Evolutionary conservation across 2,888 invertebrate species (phyloP).

Genomic region (Cheilosia soror): DNA sequence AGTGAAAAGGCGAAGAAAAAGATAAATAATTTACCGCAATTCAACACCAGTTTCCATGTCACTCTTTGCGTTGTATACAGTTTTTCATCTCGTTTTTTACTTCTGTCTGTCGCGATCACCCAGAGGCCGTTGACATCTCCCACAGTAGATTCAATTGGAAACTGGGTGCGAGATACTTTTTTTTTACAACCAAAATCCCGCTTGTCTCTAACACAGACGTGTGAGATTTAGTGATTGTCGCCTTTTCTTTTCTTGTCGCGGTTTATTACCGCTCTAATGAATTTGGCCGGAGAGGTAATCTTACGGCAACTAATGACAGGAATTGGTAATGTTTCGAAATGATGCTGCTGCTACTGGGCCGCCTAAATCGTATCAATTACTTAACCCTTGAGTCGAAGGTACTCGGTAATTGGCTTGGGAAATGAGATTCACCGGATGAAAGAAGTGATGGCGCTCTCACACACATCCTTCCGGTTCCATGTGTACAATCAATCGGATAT

Average conservation of each 20-base stretch:
- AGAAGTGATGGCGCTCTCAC: constrained; percentile 17
- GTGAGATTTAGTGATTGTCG: constrained; percentile 9
- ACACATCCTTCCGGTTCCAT: constrained; percentile 68
- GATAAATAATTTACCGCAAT: constrained; percentile 49
- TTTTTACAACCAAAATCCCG: constrained; percentile 16
- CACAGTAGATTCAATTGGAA: constrained; percentile 22
- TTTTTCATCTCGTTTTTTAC: constrained; percentile 15
- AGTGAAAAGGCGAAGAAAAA: constrained; percentile 5
- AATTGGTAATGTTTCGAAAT: constrained; percentile 33
- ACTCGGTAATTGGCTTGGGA: constrained; percentile 62
- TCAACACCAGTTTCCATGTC: constrained; percentile 44
- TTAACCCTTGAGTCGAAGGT: constrained; percentile 28
- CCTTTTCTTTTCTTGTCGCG: background rate
- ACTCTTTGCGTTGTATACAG: constrained; percentile 3
- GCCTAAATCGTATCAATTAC: constrained; percentile 60
- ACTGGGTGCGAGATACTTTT: background rate
- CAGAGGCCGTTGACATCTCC: constrained; percentile 59
- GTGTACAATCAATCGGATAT: constrained; percentile 63
- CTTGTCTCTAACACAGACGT: constrained; percentile 2
- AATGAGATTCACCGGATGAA: constrained; percentile 65
- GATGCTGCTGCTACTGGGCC: background rate
- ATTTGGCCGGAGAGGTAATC: constrained; percentile 22
- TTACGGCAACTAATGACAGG: constrained; percentile 51
- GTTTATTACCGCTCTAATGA: constrained; percentile 22
- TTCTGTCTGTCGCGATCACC: constrained; percentile 9